Evolutionary conservation across 2,797 vertebrate genomes (phyloP).

Genomic region (Erpetoichthys calabaricus): DNA sequence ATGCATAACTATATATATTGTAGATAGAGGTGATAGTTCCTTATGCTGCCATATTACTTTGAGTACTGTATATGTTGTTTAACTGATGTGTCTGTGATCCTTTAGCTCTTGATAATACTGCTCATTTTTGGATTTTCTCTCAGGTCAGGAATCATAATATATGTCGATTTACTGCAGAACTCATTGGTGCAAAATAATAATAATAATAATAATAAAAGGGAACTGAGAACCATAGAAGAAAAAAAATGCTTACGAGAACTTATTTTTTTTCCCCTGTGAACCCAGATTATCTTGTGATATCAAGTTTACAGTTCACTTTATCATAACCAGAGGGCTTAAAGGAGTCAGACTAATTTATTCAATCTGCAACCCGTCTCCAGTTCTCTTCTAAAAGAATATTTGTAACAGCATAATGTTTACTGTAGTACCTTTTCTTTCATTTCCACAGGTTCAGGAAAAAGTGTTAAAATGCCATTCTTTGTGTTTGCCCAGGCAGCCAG

Average conservation of each 20-base stretch:
- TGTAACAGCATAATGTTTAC: slow-evolving; percentile 58
- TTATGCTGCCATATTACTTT: background rate
- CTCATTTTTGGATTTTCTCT: background rate
- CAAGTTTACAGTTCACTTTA: too few species aligned
- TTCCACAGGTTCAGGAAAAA: slow-evolving; percentile 58
- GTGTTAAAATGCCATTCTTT: slow-evolving; percentile 34
- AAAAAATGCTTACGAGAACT: too few species aligned
- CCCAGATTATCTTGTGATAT: too few species aligned
- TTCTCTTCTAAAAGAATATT: slow-evolving; percentile 33
- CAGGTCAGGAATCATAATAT: background rate
- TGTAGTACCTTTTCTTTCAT: slow-evolving; percentile 65
- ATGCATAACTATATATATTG: too few species aligned
- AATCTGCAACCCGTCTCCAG: background rate
- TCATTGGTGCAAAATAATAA: too few species aligned
- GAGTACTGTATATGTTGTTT: slow-evolving; percentile 2
- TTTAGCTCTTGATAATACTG: background rate
- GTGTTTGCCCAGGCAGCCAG: slow-evolving; percentile 22
- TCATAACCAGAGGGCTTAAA: too few species aligned
- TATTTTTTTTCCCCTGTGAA: too few species aligned
- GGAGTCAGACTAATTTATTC: too few species aligned
- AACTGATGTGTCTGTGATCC: background rate
- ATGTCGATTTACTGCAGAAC: background rate
- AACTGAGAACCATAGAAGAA: too few species aligned
- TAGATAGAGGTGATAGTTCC: background rate
- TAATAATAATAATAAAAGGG: too few species aligned